Base-by-base conservation (phyloP, 2,113 vertebrate genomes). In the Corydoras sp. region DNA sequence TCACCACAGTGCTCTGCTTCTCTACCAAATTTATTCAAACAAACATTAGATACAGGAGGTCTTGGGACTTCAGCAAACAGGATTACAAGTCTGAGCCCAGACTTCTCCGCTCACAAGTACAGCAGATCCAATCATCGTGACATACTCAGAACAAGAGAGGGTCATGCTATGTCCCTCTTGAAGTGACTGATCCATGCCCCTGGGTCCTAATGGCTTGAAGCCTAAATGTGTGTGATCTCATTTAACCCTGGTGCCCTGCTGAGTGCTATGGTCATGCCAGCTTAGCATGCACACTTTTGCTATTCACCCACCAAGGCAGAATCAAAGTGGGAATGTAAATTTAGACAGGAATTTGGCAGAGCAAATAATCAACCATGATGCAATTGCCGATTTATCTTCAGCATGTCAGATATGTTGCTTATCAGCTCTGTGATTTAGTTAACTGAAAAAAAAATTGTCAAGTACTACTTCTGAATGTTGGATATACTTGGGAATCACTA, bases 41-140 rank as follows among this genome's bases (percentile, higher is more conserved):
- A 77, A 74, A 79, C 63, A 74, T 66, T 48, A 54, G 61, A 49
- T 49, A 60, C 67, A 50, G 14, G 49, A 61, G 24, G 60, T 62
- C 50, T 69, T 56, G 60, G 68, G 69, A 69, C 65, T 65, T 65
- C 62, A 75, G 84, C 74, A 76, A 84, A 83, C 67, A 81, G 82
- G 83, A 87, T 84, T 86, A 83, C 81, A 80, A 79, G 82, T 74
- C 49, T 56, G 11, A 50, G 67, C 35, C 60, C 56, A 49, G 72
- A 58, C 60, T 70, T 76, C 76, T 61, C 75, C 79, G 82, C 79
- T 75, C 69, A 79, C 75, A 60, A 79, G 64, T 76, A 59, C 58
- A 79, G 76, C 77, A 84, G 80, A 88, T 83, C 84, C 82, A 84
- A 83, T 84, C 85, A 83, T 14, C 32, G 77, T 55, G 75, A 82